Percentiles rank a stretch among this genome's conserved stretches.
Conservation (phyloP, 2,888 invertebrate genomes). For the Trachelus troglodyta region DNA sequence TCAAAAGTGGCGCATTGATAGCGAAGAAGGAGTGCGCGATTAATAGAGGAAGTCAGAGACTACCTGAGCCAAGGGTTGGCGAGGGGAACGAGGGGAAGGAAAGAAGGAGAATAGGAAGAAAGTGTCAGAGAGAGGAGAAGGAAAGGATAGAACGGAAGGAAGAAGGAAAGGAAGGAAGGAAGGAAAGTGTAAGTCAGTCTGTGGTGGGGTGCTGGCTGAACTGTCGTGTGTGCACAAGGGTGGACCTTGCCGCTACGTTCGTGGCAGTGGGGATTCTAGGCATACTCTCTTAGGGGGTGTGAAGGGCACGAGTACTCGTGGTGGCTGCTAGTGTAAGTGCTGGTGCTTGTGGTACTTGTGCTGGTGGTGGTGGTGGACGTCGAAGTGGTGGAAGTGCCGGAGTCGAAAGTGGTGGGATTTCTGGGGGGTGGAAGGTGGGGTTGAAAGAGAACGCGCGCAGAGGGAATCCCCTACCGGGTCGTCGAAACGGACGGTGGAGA, state of each 20-base stretch:
- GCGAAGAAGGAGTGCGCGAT: no score
- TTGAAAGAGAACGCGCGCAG: constrained; percentile 34
- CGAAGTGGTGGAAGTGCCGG: constrained; percentile 20
- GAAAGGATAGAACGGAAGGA: neutral
- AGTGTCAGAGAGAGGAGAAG: constrained; percentile 7
- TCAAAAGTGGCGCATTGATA: no score
- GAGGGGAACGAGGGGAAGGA: constrained; percentile 1
- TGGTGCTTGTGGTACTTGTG: no score
- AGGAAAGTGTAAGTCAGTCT: neutral
- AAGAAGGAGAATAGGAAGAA: constrained; percentile 14
- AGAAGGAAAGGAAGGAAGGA: constrained; percentile 14
- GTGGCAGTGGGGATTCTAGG: constrained; percentile 12
- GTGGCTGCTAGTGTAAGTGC: constrained; percentile 1
- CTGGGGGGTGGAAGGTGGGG: constrained; percentile 9
- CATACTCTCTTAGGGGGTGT: constrained; percentile 4
- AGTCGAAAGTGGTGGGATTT: constrained; percentile 10
- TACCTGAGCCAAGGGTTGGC: no score
- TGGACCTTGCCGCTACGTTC: constrained; percentile 29
- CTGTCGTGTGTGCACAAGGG: constrained; percentile 24
- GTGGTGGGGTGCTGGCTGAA: neutral
- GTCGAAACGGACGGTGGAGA: constrained; percentile 34
- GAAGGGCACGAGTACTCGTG: constrained; percentile 23
- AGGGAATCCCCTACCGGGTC: constrained; percentile 28
- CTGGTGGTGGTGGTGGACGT: constrained; percentile 27
- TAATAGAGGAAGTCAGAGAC: no score